These are phyloP conservation scores for Lasioglossum figueresi DNA, from an alignment of 2,888 invertebrate genomes.

Conservation along the genomic window DNA sequence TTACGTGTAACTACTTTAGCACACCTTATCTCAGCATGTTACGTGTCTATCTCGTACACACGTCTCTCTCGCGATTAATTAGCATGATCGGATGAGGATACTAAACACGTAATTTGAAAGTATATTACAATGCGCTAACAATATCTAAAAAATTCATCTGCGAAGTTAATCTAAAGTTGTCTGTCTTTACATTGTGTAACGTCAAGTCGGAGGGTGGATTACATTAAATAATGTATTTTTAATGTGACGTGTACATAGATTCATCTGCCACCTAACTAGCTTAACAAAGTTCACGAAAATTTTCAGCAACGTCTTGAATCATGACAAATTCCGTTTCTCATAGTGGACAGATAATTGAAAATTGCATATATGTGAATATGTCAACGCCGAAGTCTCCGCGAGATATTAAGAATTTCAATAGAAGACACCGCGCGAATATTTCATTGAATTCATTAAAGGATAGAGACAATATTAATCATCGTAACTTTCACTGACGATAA, in stretches of 20 bases:
- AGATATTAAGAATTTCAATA: not conserved
- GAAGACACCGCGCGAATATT: not conserved
- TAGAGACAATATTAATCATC: slow-evolving; percentile 20
- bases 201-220: not conserved
- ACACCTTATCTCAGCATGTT: slow-evolving; percentile 44
- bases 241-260: not conserved
- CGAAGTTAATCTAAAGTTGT: not conserved
- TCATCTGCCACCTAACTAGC: not conserved
- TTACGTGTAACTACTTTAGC: slow-evolving; percentile 21
- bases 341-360: not conserved
- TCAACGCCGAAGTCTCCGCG: not conserved
- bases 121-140: slow-evolving; percentile 5
- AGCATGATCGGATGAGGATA: slow-evolving; percentile 9
- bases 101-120: not conserved
- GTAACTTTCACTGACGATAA: not conserved
- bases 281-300: not conserved
- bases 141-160: not conserved
- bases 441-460: slow-evolving; percentile 1
- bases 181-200: not conserved
- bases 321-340: not conserved
- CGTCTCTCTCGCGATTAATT: slow-evolving; percentile 54
- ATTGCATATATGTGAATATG: not conserved
- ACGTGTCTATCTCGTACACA: slow-evolving; percentile 34
- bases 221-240: not conserved
- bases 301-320: not conserved